phyloP scores from a whole-genome alignment of 2,797 vertebrate species.

The Cyclopterus lumpus region DNA sequence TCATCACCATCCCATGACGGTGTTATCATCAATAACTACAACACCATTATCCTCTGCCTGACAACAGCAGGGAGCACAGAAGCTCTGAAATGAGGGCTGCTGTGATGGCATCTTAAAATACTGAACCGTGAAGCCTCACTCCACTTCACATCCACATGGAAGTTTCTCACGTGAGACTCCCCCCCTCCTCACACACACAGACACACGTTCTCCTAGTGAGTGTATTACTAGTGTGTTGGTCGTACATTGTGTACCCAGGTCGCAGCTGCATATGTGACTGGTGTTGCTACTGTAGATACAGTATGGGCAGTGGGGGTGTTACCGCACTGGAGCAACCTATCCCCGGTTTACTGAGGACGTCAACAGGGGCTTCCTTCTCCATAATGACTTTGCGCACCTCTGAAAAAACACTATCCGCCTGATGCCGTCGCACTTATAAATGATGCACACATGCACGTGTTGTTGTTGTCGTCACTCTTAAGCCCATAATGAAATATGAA shows the following conservation, averaged over 20 bases:
- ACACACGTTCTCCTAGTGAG: slow-evolving; percentile 62
- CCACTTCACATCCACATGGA: slow-evolving; percentile 32
- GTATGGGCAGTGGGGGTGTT: slow-evolving; percentile 73
- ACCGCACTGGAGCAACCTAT: slow-evolving; percentile 67
- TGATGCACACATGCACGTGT: slow-evolving; percentile 77
- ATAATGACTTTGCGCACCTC: slow-evolving; percentile 80
- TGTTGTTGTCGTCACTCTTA: slow-evolving; percentile 76
- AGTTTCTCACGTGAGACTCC: slow-evolving; percentile 63
- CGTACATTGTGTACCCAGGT: slow-evolving; percentile 85
- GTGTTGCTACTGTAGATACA: slow-evolving; percentile 79
- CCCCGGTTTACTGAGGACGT: slow-evolving; percentile 60
- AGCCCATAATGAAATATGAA: slow-evolving; percentile 30
- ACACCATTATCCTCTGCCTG: slow-evolving; percentile 73
- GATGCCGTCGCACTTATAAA: slow-evolving; percentile 75
- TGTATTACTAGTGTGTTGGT: slow-evolving; percentile 76
- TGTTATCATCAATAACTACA: slow-evolving; percentile 74
- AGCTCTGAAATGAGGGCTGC: slow-evolving; percentile 46
- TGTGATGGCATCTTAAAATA: slow-evolving; percentile 62
- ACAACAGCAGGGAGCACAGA: slow-evolving; percentile 65
- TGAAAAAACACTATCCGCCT: slow-evolving; percentile 61
- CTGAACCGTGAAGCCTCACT: slow-evolving; percentile 21
- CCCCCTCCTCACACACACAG: slow-evolving; percentile 15
- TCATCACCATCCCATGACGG: slow-evolving; percentile 68
- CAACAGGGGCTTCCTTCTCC: slow-evolving; percentile 73
- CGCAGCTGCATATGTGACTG: slow-evolving; percentile 76